phyloP scores from a whole-genome alignment of 2,888 invertebrate species.

The Microplitis deprimator region DNA sequence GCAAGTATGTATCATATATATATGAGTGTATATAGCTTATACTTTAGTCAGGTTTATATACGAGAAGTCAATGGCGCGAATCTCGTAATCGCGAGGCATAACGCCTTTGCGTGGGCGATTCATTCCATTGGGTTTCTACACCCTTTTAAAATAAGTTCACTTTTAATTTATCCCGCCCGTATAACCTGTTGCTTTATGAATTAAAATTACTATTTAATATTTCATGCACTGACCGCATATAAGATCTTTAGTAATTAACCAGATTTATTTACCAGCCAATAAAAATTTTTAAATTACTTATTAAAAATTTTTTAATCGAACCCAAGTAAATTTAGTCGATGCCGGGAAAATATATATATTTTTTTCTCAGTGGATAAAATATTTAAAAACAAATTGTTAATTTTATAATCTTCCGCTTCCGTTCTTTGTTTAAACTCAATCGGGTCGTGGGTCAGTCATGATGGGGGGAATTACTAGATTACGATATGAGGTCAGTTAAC shows the following conservation, averaged over 20 bases:
- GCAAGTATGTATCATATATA: conserved; percentile 15
- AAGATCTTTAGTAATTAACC: no score
- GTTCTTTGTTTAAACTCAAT: conserved; percentile 22
- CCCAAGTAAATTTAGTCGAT: no score
- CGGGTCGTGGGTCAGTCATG: conserved; percentile 22
- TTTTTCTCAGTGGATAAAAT: not conserved
- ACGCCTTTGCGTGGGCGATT: conserved; percentile 50
- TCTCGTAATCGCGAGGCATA: conserved; percentile 51
- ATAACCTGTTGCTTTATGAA: conserved; percentile 10
- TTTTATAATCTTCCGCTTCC: conserved; percentile 20
- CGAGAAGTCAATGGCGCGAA: conserved; percentile 51
- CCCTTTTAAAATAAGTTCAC: conserved; percentile 10
- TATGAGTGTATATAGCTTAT: conserved; percentile 3
- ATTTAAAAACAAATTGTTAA: not conserved
- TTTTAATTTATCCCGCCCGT: not conserved
- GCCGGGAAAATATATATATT: not conserved
- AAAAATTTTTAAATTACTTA: no score
- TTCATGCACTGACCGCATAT: not conserved
- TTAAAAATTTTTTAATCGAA: no score
- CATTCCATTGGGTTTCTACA: conserved; percentile 42
- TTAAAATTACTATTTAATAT: conserved; percentile 1
- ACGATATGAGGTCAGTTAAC: conserved; percentile 43
- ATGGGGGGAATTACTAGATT: conserved; percentile 32
- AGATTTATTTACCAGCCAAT: no score
- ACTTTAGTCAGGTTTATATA: conserved; percentile 28